Base-by-base conservation (phyloP, 53 echinoderm and acorn worm genomes). In the Holothuria leucospilota region DNA sequence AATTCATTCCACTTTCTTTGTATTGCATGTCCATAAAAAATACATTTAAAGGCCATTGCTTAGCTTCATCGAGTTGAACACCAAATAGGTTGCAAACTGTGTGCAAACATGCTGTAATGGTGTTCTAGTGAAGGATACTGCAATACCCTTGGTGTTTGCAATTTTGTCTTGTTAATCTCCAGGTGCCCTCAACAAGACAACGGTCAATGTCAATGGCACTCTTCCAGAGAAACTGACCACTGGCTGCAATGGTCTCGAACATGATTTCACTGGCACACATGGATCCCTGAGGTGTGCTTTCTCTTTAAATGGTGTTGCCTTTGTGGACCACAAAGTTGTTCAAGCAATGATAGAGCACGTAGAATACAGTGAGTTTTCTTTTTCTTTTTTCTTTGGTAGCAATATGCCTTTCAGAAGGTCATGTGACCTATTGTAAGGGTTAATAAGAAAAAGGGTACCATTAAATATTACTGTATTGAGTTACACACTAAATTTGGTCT, bases 271-370 rank as follows among this genome's bases (percentile, higher is more conserved):
- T 8, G 92, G 91, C 62, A 30, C 89, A 42, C 60, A 89, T 34
- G 94, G 93, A 51, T 71, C 93, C 74, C 73, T 91, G 52, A 77
- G 26, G 53, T 96, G 96, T 28, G 80, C 90, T 18, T 53, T 82
- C n/a, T 88, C 89, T 20, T 71, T 69, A 60, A 82, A 93, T 38
- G 93, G 94, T 25, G 96, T 96, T 23, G 75, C 90, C 81, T 96
- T 96, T 81, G 70, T 96, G 0, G 96, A 96, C 86, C 91, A 93
- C 70, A 94, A 92, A 82, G 73, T 69, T 41, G 81, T 96, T 70
- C 70, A 85, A 81, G 82, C 78, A 4, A 20, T 96, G 75, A 67
- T 90, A 40, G 74, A 34, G 25, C 13, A 65, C 63, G 2, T 5
- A 0, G 26, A 14, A 8, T 2, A n/a, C 6, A 16, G 80, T 80